Base-by-base conservation (phyloP, 2,888 invertebrate species). In the Silvanus unidentatus region DNA sequence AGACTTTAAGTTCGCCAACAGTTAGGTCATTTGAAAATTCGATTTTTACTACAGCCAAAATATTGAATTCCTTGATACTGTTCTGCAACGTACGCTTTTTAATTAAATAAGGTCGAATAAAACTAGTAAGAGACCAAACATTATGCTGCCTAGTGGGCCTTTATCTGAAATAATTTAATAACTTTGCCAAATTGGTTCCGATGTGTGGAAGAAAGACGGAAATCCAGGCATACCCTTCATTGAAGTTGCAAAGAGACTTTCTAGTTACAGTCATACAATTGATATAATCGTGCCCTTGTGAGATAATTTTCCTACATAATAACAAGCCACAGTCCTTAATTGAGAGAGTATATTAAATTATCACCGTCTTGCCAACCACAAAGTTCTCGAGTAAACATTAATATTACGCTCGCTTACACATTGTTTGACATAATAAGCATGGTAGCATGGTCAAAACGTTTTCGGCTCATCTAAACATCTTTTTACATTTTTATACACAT, bases 321-420 rank as follows among this genome's bases (percentile, higher is more conserved):
- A 64, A 63, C 64, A 60, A 62, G 62, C 58, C 60, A 53, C 59
- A 59, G 56, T 57, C 57, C 58, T 65, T 66, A 67, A 67, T 66
- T 67, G 64, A 63, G 65, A 59, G 58, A 58, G 59, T 59, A 55
- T 65, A 66, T 67, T 67, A 66, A 66, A 66, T 67, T 67, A 66
- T 64, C 61, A 59, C 58, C 58, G 54, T 62, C 61, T 64, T 62
- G 58, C 55, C 51, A 53, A 56, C 48, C 54, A 55, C 54, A 55
- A 62, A 64, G 60, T 62, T 59, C 53, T 15, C 50, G 43, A 45
- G 49, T 52, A 53, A 57, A 54, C 53, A 55, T 50, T 22, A 22
- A 22, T 22, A 22, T 48, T 46, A 42, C 49, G 54, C 50, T 50
- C 52, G 52, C 51, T 8, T 22, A 53, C 48, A 51, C 49, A 39